Conservation (phyloP, 2,797 vertebrate species). For the Cyclopterus lumpus region DNA sequence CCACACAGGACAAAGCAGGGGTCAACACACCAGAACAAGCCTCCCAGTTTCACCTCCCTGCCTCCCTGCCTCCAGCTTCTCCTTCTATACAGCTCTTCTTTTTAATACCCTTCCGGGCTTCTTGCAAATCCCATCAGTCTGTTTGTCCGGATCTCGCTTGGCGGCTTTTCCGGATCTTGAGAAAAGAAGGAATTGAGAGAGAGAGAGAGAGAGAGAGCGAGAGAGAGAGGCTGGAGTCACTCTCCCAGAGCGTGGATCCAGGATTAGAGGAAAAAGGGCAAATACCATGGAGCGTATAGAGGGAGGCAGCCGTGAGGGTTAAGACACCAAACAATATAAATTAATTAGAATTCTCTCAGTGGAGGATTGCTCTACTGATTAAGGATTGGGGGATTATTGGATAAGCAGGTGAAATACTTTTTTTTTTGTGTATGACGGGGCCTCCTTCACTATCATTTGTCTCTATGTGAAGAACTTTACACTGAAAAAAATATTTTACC, state of each 20-base stretch:
- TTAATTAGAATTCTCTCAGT: conserved; percentile 71
- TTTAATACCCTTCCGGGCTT: conserved; percentile 69
- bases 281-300: conserved; percentile 61
- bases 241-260: conserved; percentile 72
- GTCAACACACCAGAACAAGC: conserved; percentile 78
- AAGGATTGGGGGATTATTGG: conserved; percentile 66
- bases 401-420: conserved; percentile 58
- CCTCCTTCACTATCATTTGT: conserved; percentile 12
- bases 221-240: conserved; percentile 55
- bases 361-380: conserved; percentile 64
- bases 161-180: conserved; percentile 61
- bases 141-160: conserved; percentile 74
- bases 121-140: conserved; percentile 74
- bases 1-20: conserved; percentile 76
- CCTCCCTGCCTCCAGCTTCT: conserved; percentile 62
- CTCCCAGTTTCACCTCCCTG: conserved; percentile 67
- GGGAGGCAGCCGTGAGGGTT: conserved; percentile 55
- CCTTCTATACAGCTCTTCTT: conserved; percentile 59
- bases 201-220: conserved; percentile 29
- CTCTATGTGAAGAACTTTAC: conserved; percentile 27
- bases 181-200: conserved; percentile 62
- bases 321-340: conserved; percentile 75
- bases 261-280: conserved; percentile 72
- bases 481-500: conserved; percentile 14
- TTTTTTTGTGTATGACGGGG: conserved; percentile 33